Conservation (phyloP, 2,888 invertebrate genomes). For the Lamproptera curius region DNA sequence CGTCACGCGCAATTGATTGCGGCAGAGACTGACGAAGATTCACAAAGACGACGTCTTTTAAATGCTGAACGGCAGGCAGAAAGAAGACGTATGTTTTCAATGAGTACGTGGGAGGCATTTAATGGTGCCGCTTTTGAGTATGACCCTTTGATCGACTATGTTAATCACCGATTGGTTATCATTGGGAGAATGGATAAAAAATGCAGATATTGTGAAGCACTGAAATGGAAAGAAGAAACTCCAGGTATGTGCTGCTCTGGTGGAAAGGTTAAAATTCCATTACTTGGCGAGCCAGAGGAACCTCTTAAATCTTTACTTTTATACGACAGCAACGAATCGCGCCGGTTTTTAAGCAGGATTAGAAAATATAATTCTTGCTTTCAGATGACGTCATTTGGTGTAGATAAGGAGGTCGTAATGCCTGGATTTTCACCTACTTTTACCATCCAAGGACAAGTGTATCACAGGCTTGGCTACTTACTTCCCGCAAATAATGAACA, state of each 20-base stretch:
- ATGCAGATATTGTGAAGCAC: neutral
- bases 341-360: too few species aligned
- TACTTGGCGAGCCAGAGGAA: too few species aligned
- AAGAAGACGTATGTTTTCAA: neutral
- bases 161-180: too few species aligned
- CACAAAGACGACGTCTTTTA: neutral
- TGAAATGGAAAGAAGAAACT: too few species aligned
- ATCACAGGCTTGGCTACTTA: constrained; percentile 33
- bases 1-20: neutral
- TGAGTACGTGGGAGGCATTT: neutral
- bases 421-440: too few species aligned
- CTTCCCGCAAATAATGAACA: constrained; percentile 30
- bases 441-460: constrained; percentile 35
- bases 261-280: too few species aligned
- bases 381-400: too few species aligned
- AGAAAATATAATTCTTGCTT: too few species aligned
- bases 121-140: neutral
- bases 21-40: neutral
- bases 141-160: constrained; percentile 23
- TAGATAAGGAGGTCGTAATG: too few species aligned
- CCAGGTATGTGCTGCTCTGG: constrained; percentile 30
- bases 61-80: neutral
- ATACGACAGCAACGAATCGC: too few species aligned
- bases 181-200: too few species aligned
- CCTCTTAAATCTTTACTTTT: too few species aligned